Percentiles rank a stretch among this genome's conserved stretches.
Conservation (phyloP, 2,113 vertebrate genomes). For the Mirza zaza region DNA sequence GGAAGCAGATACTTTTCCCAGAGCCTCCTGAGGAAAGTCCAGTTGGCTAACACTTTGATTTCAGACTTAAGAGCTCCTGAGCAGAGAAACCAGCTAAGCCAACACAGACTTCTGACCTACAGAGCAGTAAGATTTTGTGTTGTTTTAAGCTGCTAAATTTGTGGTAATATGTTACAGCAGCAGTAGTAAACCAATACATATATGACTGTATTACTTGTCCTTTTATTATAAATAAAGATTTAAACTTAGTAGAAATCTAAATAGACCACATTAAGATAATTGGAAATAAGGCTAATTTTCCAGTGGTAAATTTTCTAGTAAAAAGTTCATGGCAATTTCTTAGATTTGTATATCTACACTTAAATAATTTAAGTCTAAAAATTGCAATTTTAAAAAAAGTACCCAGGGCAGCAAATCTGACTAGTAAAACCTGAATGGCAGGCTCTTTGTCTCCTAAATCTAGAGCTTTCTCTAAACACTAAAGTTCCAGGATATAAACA, state of each 20-base stretch:
- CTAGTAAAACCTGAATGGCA: background rate
- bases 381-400: slow-evolving; percentile 26
- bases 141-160: background rate
- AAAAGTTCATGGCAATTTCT: slow-evolving; percentile 25
- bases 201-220: background rate
- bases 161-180: background rate
- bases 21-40: background rate
- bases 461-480: background rate
- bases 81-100: background rate
- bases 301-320: background rate
- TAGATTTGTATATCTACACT: slow-evolving; percentile 1
- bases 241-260: slow-evolving; percentile 45
- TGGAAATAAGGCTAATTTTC: slow-evolving; percentile 24
- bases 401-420: background rate
- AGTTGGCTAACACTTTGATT: background rate
- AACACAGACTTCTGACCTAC: background rate
- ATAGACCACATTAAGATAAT: background rate
- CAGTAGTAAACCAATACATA: background rate
- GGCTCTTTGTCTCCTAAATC: background rate
- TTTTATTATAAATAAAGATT: background rate
- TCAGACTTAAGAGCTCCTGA: background rate
- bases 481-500: background rate
- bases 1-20: background rate
- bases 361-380: slow-evolving; percentile 28
- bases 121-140: background rate